Evolutionary conservation across 1,140 invertebrate species (phyloP).

Genomic region (Drosophila pseudoananassae): DNA sequence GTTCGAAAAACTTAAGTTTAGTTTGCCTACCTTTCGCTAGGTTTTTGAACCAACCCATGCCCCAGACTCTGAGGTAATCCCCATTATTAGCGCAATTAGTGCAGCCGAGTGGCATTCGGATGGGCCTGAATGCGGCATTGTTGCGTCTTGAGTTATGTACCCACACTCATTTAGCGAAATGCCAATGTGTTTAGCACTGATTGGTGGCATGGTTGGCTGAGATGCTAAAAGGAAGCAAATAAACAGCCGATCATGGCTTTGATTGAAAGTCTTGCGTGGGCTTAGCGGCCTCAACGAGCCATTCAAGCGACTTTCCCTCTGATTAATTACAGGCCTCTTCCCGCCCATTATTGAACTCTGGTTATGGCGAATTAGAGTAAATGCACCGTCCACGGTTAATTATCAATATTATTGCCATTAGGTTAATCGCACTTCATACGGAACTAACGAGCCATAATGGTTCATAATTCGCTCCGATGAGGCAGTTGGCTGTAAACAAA

Average conservation of each 20-base stretch:
- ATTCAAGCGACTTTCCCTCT: constrained; percentile 9
- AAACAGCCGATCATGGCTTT: constrained; percentile 19
- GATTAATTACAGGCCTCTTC: constrained; percentile 31
- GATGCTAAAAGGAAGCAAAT: constrained; percentile 30
- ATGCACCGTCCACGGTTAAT: constrained; percentile 21
- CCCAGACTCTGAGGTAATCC: constrained; percentile 56
- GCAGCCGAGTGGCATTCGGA: constrained; percentile 44
- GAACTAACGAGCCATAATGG: constrained; percentile 49
- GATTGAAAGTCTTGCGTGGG: constrained; percentile 37
- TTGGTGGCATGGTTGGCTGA: constrained; percentile 37
- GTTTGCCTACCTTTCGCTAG: constrained; percentile 31
- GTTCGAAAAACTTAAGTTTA: constrained; percentile 16
- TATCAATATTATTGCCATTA: constrained; percentile 44
- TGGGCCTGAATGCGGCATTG: constrained; percentile 51
- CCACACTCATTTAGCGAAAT: constrained; percentile 44
- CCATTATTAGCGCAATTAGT: constrained; percentile 81
- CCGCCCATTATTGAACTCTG: constrained; percentile 3
- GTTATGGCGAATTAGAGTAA: constrained; percentile 43
- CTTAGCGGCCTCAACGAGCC: background rate
- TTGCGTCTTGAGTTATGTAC: constrained; percentile 57
- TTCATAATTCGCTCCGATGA: constrained; percentile 42
- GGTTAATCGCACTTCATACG: constrained; percentile 39
- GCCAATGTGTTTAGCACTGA: constrained; percentile 72
- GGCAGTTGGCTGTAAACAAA: constrained; percentile 13
- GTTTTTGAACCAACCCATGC: background rate